Conservation (phyloP, 2,113 vertebrate genomes). For the Leptosomus discolor region DNA sequence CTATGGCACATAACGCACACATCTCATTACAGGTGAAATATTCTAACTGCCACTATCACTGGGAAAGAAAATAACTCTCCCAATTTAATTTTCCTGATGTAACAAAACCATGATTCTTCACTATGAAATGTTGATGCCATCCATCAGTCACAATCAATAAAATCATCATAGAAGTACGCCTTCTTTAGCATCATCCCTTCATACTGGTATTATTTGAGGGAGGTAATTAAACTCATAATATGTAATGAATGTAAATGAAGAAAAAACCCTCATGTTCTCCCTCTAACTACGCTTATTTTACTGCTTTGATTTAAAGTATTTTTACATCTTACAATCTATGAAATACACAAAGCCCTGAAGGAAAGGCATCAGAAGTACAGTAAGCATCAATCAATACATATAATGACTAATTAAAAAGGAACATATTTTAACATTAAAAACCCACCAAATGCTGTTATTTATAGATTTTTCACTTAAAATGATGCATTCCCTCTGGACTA, state of each 20-base stretch:
- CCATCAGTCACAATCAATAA: slow-evolving; percentile 89
- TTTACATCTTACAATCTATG: slow-evolving; percentile 66
- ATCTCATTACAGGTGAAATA: slow-evolving; percentile 97
- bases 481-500: slow-evolving; percentile 36
- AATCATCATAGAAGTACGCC: slow-evolving; percentile 79
- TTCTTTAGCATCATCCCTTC: slow-evolving; percentile 73
- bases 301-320: slow-evolving; percentile 76
- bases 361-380: slow-evolving; percentile 60
- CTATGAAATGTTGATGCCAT: slow-evolving; percentile 87
- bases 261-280: slow-evolving; percentile 73
- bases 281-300: slow-evolving; percentile 78
- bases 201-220: slow-evolving; percentile 77
- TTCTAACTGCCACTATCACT: slow-evolving; percentile 91
- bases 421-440: slow-evolving; percentile 67
- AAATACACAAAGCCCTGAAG: slow-evolving; percentile 64
- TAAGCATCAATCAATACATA: slow-evolving; percentile 65
- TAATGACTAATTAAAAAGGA: slow-evolving; percentile 72
- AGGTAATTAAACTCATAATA: slow-evolving; percentile 85
- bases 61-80: slow-evolving; percentile 89
- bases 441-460: slow-evolving; percentile 56
- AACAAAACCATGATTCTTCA: slow-evolving; percentile 89
- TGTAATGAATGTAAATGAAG: slow-evolving; percentile 85
- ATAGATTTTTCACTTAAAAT: slow-evolving; percentile 60
- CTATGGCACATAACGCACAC: slow-evolving; percentile 92
- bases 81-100: slow-evolving; percentile 90